Percentiles rank a stretch among this genome's conserved stretches.
Evolutionary conservation across 2,113 vertebrate genomes (phyloP).

Genomic region (Natator depressus): DNA sequence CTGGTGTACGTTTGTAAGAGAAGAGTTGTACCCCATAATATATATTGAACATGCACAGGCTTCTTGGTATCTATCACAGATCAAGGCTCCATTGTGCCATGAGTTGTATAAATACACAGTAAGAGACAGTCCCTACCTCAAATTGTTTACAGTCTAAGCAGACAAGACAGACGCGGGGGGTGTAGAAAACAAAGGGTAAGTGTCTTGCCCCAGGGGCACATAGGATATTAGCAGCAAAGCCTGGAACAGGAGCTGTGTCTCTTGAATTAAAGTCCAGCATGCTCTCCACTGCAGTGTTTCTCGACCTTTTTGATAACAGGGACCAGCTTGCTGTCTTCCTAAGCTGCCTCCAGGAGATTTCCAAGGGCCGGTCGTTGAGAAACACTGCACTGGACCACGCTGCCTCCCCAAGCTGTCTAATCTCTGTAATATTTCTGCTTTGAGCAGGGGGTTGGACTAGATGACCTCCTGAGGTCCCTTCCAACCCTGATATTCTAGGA

Average conservation of each 20-base stretch:
- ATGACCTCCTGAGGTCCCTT: too few relatives aligned
- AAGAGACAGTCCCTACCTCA: background rate
- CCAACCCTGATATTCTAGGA: too few relatives aligned
- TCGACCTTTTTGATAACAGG: too few relatives aligned
- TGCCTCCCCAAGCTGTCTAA: too few relatives aligned
- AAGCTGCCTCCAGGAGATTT: too few relatives aligned
- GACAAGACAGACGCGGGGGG: accelerated
- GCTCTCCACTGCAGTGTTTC: too few relatives aligned
- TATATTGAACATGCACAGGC: background rate
- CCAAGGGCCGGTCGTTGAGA: too few relatives aligned
- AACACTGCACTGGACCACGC: background rate
- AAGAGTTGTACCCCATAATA: background rate
- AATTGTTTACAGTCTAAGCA: background rate
- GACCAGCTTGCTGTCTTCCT: too few relatives aligned
- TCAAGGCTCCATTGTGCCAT: accelerated
- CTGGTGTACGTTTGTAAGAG: background rate
- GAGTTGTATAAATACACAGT: too few relatives aligned
- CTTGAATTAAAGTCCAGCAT: background rate
- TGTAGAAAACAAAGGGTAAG: background rate
- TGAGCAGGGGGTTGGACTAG: too few relatives aligned
- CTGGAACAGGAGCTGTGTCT: background rate
- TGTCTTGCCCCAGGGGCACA: background rate
- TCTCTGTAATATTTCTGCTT: too few relatives aligned
- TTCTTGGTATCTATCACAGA: background rate
- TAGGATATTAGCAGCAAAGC: background rate